Conservation (phyloP, 1,140 invertebrate species). For the Hydropsyche tenuis region DNA sequence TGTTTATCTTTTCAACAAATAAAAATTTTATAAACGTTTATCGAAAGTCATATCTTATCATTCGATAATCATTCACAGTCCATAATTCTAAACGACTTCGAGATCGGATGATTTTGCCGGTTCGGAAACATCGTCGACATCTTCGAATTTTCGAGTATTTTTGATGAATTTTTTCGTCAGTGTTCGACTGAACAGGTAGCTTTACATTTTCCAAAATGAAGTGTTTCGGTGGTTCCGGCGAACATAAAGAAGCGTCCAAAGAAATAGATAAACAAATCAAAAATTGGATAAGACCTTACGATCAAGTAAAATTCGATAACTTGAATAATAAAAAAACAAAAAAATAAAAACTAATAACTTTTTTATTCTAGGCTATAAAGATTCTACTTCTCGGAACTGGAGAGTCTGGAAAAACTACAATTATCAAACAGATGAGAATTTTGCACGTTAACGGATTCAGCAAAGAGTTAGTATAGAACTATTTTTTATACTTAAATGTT, state of each 20-base stretch:
- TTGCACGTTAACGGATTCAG: constrained; percentile 76
- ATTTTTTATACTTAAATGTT: not conserved
- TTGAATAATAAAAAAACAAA: not conserved
- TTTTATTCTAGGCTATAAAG: constrained; percentile 64
- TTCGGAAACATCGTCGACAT: not conserved
- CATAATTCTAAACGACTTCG: not conserved
- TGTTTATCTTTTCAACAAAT: not conserved
- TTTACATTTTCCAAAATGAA: constrained; percentile 6
- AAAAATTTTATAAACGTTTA: not conserved
- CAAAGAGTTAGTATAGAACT: constrained; percentile 62
- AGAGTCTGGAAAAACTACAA: constrained; percentile 79
- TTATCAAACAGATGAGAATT: constrained; percentile 85
- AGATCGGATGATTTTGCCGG: too few species aligned
- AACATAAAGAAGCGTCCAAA: constrained; percentile 55
- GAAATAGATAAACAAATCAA: constrained; percentile 60
- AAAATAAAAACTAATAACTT: not conserved
- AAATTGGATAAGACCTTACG: constrained; percentile 58
- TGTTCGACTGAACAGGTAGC: too few species aligned
- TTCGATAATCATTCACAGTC: not conserved
- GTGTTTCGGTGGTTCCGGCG: constrained; percentile 53
- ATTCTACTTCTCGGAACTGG: constrained; percentile 72
- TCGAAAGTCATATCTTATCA: constrained; percentile 13
- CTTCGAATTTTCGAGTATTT: too few species aligned
- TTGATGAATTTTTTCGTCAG: not conserved
- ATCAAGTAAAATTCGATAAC: constrained; percentile 51